Base-by-base conservation (phyloP, 1,140 invertebrate species). In the Leptinotarsa undecemlineata region DNA sequence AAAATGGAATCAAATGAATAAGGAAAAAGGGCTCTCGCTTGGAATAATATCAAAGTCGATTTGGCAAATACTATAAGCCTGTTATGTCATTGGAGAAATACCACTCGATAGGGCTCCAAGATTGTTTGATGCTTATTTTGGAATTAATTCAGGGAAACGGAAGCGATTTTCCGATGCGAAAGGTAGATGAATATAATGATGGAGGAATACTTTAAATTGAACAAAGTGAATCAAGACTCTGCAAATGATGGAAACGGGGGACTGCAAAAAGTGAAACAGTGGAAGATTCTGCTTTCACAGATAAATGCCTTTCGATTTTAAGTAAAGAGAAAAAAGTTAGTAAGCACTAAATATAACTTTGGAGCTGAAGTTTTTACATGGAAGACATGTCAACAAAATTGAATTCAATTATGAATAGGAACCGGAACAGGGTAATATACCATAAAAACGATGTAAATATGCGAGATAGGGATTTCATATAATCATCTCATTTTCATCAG, bases 51-150 rank as follows among this genome's bases (percentile, higher is more conserved):
- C 51, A 57, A 57, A 57, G 51, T 57, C 51, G 51, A 57, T 57
- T 57, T 57, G 51, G 17, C 51, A 57, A 57, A 57, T 57, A 57
- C 51, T 57, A 57, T 57, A 57, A 57, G 51, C 51, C 51, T 57
- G 51, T 57, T 57, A 57, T 57, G 51, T 57, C 51, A 57, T 57
- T 57, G 51, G 15, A 57, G n/a, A 19, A 19, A 15, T 57, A 19
- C 51, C n/a, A 57, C 51, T 57, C 6, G 51, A 57, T 57, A 19
- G 51, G 51, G 17, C 51, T 57, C 51, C n/a, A 19, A 57, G 51
- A 17, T 57, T 57, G 51, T 57, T 57, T 57, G 51, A 57, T 57
- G 51, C 51, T 57, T 57, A 19, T 57, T 57, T 19, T 5, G n/a
- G 51, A 57, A 57, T 57, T 57, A 57, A 57, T 57, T n/a, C n/a